Percentiles rank a stretch among this genome's conserved stretches.
These are phyloP conservation scores for Vidua macroura DNA, from an alignment of 2,113 vertebrate genomes.

Conservation along the genomic window DNA sequence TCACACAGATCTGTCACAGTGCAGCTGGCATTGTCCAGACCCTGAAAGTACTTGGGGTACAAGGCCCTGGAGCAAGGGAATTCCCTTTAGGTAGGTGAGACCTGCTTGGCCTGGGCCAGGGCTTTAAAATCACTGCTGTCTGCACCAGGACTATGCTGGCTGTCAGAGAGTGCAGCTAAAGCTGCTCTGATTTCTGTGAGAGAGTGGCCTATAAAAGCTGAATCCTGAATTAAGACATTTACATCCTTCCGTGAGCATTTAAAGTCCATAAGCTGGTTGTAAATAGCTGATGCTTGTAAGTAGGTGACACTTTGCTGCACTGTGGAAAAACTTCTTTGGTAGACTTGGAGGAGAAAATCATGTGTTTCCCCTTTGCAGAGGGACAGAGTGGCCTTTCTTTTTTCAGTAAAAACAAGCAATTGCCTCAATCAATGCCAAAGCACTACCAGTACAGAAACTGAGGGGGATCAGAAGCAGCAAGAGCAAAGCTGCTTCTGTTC, in stretches of 20 bases:
- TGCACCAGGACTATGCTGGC: neutral
- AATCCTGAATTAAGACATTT: neutral
- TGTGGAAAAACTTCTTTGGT: neutral
- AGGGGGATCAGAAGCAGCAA: neutral
- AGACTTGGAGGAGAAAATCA: neutral
- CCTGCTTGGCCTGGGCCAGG: neutral
- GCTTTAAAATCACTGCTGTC: neutral
- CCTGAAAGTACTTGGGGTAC: neutral
- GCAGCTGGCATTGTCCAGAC: neutral
- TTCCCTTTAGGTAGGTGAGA: neutral
- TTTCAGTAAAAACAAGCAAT: neutral
- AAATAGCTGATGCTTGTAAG: neutral
- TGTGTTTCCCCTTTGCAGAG: neutral
- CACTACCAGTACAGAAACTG: neutral
- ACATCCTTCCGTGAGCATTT: neutral
- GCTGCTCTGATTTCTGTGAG: neutral
- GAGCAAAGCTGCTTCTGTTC: constrained; percentile 18
- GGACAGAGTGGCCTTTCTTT: neutral
- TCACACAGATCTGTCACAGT: neutral
- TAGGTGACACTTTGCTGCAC: neutral
- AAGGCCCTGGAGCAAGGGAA: neutral
- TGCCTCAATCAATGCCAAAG: constrained; percentile 11
- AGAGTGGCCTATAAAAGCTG: neutral
- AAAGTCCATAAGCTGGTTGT: neutral
- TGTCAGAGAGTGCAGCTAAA: neutral